These are phyloP conservation scores for Ciona savignyi DNA, from an alignment of 23 tunicate species.

Conservation along the genomic window DNA sequence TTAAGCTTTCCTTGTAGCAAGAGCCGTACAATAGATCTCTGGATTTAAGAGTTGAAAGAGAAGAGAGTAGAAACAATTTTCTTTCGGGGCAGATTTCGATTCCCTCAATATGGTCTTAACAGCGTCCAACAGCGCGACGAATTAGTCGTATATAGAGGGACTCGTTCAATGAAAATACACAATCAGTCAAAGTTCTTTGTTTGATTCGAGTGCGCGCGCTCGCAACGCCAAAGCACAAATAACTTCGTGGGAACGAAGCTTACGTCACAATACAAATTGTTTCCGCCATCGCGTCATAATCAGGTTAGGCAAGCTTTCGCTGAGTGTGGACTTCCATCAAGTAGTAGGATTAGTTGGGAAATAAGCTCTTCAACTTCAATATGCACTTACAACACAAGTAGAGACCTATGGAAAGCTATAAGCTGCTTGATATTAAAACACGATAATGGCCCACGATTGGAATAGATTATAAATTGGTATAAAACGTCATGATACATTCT, in stretches of 20 bases:
- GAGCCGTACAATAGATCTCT: no score
- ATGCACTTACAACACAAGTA: no score
- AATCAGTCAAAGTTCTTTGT: background rate
- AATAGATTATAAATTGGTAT: no score
- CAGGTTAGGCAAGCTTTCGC: background rate
- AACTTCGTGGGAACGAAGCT: background rate
- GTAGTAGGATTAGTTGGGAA: no score
- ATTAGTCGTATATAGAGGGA: background rate
- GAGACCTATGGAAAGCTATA: no score
- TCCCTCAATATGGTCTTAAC: background rate
- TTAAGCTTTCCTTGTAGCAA: no score
- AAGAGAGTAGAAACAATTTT: background rate
- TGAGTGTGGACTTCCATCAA: no score
- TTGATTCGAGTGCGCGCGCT: background rate
- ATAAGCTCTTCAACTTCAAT: no score
- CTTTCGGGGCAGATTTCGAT: background rate
- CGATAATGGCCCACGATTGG: no score
- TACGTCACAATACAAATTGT: slow-evolving; percentile 1
- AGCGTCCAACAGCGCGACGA: background rate
- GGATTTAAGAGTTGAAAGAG: no score
- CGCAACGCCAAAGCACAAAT: background rate
- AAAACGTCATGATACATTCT: no score
- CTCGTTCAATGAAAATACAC: background rate
- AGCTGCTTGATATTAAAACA: no score
- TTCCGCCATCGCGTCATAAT: background rate